phyloP scores from a whole-genome alignment of 2,113 vertebrate genomes.

The Shinisaurus crocodilurus region DNA sequence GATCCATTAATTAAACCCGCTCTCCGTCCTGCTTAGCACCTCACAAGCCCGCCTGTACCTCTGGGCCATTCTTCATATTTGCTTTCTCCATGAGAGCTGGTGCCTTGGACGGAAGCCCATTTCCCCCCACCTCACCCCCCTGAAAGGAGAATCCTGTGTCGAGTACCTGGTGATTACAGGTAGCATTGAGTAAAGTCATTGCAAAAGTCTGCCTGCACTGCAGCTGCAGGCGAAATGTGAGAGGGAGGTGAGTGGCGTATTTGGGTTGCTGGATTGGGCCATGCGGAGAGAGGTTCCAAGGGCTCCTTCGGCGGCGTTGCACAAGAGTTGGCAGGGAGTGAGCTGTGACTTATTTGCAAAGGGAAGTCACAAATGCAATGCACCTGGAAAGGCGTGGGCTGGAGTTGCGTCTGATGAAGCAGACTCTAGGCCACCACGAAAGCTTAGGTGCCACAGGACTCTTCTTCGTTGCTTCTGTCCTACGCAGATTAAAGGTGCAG shows the following conservation, averaged over 20 bases:
- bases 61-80: neutral
- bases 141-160: neutral
- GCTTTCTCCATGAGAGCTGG: neutral
- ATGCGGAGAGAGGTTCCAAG: too few relatives aligned
- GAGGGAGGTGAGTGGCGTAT: neutral
- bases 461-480: too few relatives aligned
- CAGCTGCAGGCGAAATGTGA: too few relatives aligned
- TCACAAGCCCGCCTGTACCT: neutral
- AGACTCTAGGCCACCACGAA: too few relatives aligned
- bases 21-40: neutral
- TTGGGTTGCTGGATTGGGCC: too few relatives aligned
- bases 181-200: neutral
- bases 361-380: neutral
- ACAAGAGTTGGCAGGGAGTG: too few relatives aligned
- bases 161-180: neutral
- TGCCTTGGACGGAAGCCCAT: neutral
- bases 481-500: too few relatives aligned
- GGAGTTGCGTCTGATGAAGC: too few relatives aligned
- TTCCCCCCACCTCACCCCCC: neutral
- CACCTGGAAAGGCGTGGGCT: neutral
- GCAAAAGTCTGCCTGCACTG: neutral
- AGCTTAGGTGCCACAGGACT: too few relatives aligned
- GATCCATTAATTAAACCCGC: neutral
- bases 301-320: too few relatives aligned
- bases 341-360: too few relatives aligned